Evolutionary conservation across 2,888 invertebrate genomes (phyloP).

Genomic region (Caenorhabditis angaria): DNA sequence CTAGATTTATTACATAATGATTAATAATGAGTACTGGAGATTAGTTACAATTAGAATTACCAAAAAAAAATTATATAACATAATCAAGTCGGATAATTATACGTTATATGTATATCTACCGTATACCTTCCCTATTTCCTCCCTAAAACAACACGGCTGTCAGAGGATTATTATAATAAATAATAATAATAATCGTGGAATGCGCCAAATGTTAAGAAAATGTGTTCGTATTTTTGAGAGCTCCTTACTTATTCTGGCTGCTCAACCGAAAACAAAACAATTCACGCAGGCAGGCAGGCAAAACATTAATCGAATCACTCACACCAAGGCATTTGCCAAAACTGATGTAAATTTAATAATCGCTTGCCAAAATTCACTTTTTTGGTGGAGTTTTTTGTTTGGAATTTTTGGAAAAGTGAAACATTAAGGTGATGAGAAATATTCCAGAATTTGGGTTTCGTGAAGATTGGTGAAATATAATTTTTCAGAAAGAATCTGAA

Average conservation of each 20-base stretch:
- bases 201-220: constrained; percentile 45
- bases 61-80: neutral
- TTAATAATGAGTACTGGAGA: neutral
- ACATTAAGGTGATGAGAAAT: neutral
- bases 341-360: neutral
- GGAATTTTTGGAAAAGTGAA: neutral
- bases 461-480: too few species aligned
- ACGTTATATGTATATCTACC: neutral
- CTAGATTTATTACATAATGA: neutral
- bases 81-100: neutral
- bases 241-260: neutral
- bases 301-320: constrained; percentile 1
- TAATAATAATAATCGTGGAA: constrained; percentile 23
- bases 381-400: neutral
- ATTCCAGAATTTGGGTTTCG: too few species aligned
- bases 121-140: neutral
- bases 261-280: constrained; percentile 3
- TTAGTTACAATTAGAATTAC: neutral
- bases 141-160: constrained; percentile 1
- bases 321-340: neutral
- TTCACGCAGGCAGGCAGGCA: constrained; percentile 1
- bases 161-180: neutral
- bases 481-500: too few species aligned
- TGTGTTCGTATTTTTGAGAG: constrained; percentile 34
- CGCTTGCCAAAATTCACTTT: neutral